Evolutionary conservation across 37 sponge, comb jelly and placozoan species (phyloP).

Genomic region (Agelas oroides): DNA sequence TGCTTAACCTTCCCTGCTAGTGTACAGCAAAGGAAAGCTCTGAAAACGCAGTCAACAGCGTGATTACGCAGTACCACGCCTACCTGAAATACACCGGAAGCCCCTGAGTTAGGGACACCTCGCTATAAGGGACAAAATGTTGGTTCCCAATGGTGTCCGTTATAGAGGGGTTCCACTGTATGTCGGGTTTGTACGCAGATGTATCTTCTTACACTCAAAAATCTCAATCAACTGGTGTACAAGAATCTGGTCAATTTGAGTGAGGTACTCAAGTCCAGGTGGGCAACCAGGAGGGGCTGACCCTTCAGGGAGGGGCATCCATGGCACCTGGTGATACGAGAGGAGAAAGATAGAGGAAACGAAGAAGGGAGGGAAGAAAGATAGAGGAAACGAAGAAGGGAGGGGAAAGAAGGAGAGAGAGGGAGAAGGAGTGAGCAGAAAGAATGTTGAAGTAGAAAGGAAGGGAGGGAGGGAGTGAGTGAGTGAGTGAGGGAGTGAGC

Average conservation of each 20-base stretch:
- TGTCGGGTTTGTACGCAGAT: too few relatives aligned
- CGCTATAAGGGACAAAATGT: too few relatives aligned
- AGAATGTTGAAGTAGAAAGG: background rate
- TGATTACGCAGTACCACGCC: too few relatives aligned
- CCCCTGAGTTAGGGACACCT: too few relatives aligned
- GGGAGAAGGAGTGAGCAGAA: background rate
- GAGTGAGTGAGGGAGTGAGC: background rate
- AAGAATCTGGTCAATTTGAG: constrained; percentile 94
- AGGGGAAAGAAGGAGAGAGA: background rate
- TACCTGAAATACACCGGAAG: too few relatives aligned
- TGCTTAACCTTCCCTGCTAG: too few relatives aligned
- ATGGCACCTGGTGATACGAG: background rate
- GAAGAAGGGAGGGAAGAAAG: background rate
- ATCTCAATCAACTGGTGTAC: constrained; percentile 91
- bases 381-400: background rate
- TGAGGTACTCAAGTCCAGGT: constrained; percentile 95
- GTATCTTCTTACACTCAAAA: constrained; percentile 75
- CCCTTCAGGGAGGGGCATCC: constrained; percentile 81
- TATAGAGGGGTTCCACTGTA: too few relatives aligned
- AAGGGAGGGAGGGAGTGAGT: background rate
- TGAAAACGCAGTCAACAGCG: too few relatives aligned
- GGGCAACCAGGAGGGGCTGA: constrained; percentile 78
- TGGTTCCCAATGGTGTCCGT: too few relatives aligned
- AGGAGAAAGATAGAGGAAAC: too few relatives aligned
- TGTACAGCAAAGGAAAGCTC: too few relatives aligned